Percentiles rank a stretch among this genome's conserved stretches.
Evolutionary conservation across 64 coral and sea anemone species (phyloP).

Genomic region (Stichodactyla mertensii): DNA sequence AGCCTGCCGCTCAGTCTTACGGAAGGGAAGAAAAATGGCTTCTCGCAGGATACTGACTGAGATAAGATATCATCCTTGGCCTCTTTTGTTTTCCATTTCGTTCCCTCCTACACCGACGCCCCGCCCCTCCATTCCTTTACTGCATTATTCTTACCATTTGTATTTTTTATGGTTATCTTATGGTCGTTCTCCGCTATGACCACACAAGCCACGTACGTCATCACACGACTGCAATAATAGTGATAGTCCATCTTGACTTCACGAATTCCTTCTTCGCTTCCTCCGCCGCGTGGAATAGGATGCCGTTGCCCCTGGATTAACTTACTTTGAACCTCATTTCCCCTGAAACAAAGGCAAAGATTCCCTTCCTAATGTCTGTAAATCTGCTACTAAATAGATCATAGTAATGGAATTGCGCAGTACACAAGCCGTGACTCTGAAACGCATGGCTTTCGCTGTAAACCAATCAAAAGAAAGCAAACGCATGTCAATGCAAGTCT

Average conservation of each 20-base stretch:
- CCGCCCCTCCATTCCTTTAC: background rate
- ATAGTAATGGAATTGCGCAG: too few relatives aligned
- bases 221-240: slow-evolving; percentile 8
- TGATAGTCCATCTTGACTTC: background rate
- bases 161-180: background rate
- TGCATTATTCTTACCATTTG: background rate
- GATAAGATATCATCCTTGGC: too few relatives aligned
- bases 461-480: too few relatives aligned
- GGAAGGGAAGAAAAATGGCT: too few relatives aligned
- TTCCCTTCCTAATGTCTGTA: background rate
- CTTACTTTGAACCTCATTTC: background rate
- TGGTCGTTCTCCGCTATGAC: slow-evolving; percentile 6
- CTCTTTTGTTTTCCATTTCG: too few relatives aligned
- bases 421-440: too few relatives aligned
- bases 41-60: too few relatives aligned
- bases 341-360: background rate
- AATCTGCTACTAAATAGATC: too few relatives aligned
- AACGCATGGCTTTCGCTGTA: too few relatives aligned
- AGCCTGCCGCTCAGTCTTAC: too few relatives aligned
- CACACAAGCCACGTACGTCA: slow-evolving; percentile 34
- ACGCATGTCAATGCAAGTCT: too few relatives aligned
- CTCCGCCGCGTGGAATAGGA: slow-evolving; percentile 8
- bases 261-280: background rate
- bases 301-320: background rate
- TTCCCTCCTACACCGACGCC: too few relatives aligned